Evolutionary conservation across 2,797 vertebrate species (phyloP), one percentile per base, ranked within the genome.

Genomic region (Tapirus indicus): DNA sequence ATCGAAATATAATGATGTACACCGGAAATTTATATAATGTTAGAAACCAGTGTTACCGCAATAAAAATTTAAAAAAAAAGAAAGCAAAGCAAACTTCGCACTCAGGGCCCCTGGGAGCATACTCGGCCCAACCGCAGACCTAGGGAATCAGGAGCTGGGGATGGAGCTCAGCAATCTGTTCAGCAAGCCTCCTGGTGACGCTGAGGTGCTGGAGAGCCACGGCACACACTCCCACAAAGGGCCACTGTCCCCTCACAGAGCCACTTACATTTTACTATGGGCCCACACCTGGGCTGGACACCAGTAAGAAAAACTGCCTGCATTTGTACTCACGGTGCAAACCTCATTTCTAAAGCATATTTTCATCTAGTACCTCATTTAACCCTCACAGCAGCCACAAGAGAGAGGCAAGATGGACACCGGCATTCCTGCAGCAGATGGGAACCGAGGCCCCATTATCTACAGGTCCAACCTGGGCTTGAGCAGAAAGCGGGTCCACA

Each of bases 341-440:
- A 62, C 84, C 80, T 77, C 49, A 16, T 69, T 85, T 96, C 92
- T 91, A 79, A 94, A 66, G 97, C 54, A 1, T 66, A 72, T 89
- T 85, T 91, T 69, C 83, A 92, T 68, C 60, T 17, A 69, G 93
- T 13, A 83, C 94, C 93, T 97, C 83, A 60, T 5, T 23, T 97
- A 90, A 97, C 86, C 96, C 72, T 96, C 88, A 16, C 7, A 38
- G 47, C 5, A 10, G 66, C 62, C 29, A 7, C 64, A 47, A n/a
- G 47, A 56, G 41, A 82, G 66, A 52, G 44, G 41, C 32, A 11
- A 41, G 69, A 69, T 56, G 23, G 75, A 38, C 21, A 12, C 52
- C 4, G 5, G 52, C 68, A 38, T 69, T 75, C 47, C 56, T 72
- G 1, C 54, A 54, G 68, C n/a, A 52, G 13, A 38, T 18, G 78